Evolutionary conservation across 2,113 vertebrate genomes (phyloP).

Genomic region (Myrmecophaga tridactyla): DNA sequence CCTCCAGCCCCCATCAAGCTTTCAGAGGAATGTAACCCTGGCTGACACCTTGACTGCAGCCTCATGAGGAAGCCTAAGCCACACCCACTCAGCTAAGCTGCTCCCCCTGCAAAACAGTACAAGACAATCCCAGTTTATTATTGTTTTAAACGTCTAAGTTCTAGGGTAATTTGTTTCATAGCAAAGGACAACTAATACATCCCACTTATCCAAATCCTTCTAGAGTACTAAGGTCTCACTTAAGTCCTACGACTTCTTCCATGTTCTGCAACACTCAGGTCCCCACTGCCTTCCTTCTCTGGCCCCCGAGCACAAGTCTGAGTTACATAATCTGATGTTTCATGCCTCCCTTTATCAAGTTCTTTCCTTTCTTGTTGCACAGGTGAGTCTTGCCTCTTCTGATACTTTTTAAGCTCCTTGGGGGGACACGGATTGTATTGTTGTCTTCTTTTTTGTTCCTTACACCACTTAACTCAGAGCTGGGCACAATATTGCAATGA

Average conservation of each 20-base stretch:
- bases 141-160: background rate
- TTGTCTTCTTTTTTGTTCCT: constrained; percentile 19
- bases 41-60: background rate
- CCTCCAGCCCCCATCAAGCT: background rate
- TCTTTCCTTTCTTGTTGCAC: background rate
- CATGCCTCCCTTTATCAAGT: background rate
- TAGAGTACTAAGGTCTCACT: background rate
- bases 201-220: background rate
- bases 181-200: background rate
- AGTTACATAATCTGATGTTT: background rate
- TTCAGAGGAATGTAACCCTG: background rate
- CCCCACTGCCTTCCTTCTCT: background rate
- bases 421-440: background rate
- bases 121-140: background rate
- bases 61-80: background rate
- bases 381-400: background rate
- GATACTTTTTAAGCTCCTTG: background rate
- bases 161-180: background rate
- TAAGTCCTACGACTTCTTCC: background rate
- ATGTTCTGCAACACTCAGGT: background rate
- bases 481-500: background rate
- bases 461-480: background rate
- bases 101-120: background rate
- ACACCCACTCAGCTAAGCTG: background rate
- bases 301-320: background rate